Base-by-base conservation (phyloP, 2,797 vertebrate genomes). In the Lateolabrax maculatus region DNA sequence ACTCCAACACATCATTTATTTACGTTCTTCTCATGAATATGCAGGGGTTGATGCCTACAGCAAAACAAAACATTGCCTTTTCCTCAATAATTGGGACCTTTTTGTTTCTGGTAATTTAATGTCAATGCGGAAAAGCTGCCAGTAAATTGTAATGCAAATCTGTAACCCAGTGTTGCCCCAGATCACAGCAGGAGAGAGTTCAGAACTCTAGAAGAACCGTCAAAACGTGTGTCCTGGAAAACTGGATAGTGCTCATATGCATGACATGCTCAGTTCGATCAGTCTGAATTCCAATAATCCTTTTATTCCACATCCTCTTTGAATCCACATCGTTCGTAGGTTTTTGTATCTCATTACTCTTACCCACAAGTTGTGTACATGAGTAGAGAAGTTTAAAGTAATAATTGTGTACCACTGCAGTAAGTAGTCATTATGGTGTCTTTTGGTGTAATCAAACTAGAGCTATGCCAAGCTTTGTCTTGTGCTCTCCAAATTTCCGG, bases 11-110 rank as follows among this genome's bases (percentile, higher is more conserved):
- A 71, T 75, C 9, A 75, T 60, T 75, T 67, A 75, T 78, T 78
- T 41, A 67, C 43, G 15, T 65, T 61, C n/a, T 18, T 11, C 44
- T 56, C 71, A 71, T 80, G 55, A 75, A 88, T 83, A 77, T 75
- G 60, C 68, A 41, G 29, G 4, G 13, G 52, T 79, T 60, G 44
- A 53, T 72, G 80, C 75, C 53, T n/a, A 25, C 27, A 71, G 77
- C 68, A 46, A 65, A 72, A 56, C 77, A 82, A 73, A 76, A 60
- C 19, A 23, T 21, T 36, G 12, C 29, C 5, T 11, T 61, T 62
- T 51, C 36, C 9, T 16, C 23, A 55, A 60, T 88, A 79, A 83
- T 74, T 79, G 55, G 56, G 71, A 60, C 29, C 6, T 69, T 65
- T 77, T n/a, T 46, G 60, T 64, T 65, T 49, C 48, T 75, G 43